Conservation (phyloP, 2,113 vertebrate species). For the Pseudorasbora parva region DNA sequence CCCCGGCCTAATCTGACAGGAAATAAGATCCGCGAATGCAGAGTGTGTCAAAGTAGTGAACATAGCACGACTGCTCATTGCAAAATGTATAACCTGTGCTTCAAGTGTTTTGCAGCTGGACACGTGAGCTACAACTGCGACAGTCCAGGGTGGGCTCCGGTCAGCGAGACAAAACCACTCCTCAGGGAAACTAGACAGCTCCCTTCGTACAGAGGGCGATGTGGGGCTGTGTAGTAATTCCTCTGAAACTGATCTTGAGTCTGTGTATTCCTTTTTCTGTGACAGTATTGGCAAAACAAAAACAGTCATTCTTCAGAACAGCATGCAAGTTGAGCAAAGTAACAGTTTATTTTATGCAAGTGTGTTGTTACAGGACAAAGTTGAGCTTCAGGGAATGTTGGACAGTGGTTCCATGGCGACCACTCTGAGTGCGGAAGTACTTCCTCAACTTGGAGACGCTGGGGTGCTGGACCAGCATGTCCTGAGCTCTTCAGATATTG, state of each 20-base stretch:
- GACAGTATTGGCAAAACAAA: not conserved
- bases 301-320: not conserved
- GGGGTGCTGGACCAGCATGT: constrained; percentile 30
- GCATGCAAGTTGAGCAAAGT: constrained; percentile 12
- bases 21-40: no score
- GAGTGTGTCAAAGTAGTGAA: no score
- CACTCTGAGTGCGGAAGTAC: not conserved
- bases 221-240: not conserved
- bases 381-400: constrained; percentile 34
- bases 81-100: no score
- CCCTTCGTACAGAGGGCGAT: not conserved
- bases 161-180: not conserved
- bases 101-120: no score
- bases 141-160: not conserved
- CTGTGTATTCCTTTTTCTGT: not conserved
- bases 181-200: constrained; percentile 31
- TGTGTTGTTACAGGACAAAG: not conserved
- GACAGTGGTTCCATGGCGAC: constrained; percentile 40
- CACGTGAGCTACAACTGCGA: no score
- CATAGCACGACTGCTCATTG: no score
- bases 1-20: no score
- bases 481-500: no score
- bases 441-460: constrained; percentile 9
- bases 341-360: constrained; percentile 4
- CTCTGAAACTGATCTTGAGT: constrained; percentile 17